These are phyloP conservation scores for Pollenia amentaria DNA, from an alignment of 2,888 invertebrate species.

Conservation along the genomic window DNA sequence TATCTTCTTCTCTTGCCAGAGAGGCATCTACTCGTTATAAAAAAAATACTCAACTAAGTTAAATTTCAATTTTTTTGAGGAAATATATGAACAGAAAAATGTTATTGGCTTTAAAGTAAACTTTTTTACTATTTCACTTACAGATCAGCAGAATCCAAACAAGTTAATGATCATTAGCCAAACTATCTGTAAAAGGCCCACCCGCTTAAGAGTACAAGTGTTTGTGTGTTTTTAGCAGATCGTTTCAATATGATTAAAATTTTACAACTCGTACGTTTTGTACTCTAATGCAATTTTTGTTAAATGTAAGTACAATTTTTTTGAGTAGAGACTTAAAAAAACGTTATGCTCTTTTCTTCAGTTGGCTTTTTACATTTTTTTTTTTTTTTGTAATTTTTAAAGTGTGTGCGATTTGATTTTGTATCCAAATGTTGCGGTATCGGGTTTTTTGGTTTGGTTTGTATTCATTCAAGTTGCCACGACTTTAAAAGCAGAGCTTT, in stretches of 20 bases:
- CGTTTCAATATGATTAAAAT: not conserved
- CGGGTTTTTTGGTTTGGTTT: not conserved
- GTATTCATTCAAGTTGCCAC: conserved; percentile 52
- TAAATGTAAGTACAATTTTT: conserved; percentile 19
- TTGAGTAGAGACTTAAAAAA: conserved; percentile 39
- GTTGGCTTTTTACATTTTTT: not conserved
- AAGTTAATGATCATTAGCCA: not conserved
- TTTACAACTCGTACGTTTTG: not conserved
- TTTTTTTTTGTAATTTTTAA: not conserved
- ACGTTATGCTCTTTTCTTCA: conserved; percentile 26
- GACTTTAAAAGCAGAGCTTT: conserved; percentile 45
- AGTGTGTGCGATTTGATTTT: conserved; percentile 1
- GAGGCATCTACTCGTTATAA: no score
- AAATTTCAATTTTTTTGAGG: no score
- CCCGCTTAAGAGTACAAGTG: not conserved
- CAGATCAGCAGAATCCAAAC: conserved; percentile 1
- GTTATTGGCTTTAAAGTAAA: not conserved
- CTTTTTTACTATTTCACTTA: not conserved
- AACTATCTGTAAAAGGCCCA: not conserved
- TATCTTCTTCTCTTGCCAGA: no score
- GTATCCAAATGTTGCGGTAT: conserved; percentile 27
- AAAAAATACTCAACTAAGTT: no score
- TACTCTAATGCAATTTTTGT: conserved; percentile 29
- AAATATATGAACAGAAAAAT: not conserved
- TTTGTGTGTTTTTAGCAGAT: not conserved